phyloP scores from a whole-genome alignment of 2,888 invertebrate genomes.

The Apodemia hepburni region DNA sequence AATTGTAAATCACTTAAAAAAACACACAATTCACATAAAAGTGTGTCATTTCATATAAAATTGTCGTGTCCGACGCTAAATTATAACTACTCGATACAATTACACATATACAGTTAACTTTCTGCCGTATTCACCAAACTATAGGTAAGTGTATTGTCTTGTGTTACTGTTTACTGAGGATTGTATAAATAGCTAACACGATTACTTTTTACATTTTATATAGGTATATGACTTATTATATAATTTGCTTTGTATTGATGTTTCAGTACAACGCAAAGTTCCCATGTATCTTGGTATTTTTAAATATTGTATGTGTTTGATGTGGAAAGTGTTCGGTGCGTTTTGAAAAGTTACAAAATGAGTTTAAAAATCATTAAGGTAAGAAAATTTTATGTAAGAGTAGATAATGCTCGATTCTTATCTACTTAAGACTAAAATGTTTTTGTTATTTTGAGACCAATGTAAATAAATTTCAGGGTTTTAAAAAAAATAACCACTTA shows the following conservation, averaged over 20 bases:
- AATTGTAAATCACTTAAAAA: conserved; percentile 59
- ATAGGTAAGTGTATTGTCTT: conserved; percentile 76
- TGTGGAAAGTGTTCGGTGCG: neutral
- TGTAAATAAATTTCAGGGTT: neutral
- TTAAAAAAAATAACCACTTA: neutral
- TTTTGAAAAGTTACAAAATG: neutral
- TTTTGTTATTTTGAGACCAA: too few relatives aligned
- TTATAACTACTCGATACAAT: conserved; percentile 48
- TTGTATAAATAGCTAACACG: conserved; percentile 50
- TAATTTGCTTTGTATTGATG: conserved; percentile 22
- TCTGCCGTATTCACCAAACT: conserved; percentile 76
- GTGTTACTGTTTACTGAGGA: conserved; percentile 71
- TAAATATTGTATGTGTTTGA: neutral
- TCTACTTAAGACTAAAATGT: too few relatives aligned
- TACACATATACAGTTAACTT: conserved; percentile 65
- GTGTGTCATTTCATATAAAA: conserved; percentile 53
- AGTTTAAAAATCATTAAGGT: neutral
- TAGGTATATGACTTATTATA: conserved; percentile 26
- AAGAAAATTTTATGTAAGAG: too few relatives aligned
- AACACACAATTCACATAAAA: conserved; percentile 59
- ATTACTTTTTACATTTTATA: conserved; percentile 28
- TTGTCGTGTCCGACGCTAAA: conserved; percentile 41
- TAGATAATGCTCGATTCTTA: too few relatives aligned
- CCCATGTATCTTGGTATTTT: neutral
- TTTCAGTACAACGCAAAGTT: conserved; percentile 13